Conservation (phyloP, 2,113 vertebrate species). For the Callaeas wilsoni region DNA sequence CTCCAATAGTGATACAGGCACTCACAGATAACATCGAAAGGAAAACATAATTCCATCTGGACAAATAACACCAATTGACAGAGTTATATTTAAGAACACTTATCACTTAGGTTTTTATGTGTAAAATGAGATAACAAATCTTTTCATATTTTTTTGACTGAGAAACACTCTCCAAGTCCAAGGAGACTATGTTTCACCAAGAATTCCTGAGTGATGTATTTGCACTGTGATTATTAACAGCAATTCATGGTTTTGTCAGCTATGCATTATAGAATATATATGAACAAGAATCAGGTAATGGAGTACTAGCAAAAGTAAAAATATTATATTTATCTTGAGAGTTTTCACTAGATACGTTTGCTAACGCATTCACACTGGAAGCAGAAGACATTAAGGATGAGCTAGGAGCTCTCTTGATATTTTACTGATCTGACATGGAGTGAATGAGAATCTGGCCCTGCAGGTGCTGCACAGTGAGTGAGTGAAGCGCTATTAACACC, state of each 20-base stretch:
- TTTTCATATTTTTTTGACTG: not conserved
- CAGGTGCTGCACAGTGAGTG: not conserved
- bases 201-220: not conserved
- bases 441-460: not conserved
- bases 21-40: not conserved
- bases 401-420: not conserved
- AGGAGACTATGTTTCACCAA: not conserved
- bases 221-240: not conserved
- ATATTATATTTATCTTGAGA: not conserved
- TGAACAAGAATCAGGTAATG: not conserved
- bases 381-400: not conserved
- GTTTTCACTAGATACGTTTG: not conserved
- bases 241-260: slow-evolving; percentile 2
- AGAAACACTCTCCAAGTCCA: not conserved
- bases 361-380: not conserved
- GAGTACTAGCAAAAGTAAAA: not conserved
- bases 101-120: not conserved
- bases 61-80: not conserved
- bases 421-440: not conserved
- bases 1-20: not conserved
- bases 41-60: not conserved
- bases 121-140: not conserved
- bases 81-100: slow-evolving; percentile 10
- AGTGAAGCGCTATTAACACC: not conserved
- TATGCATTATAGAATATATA: not conserved